Conservation (phyloP, 2,113 vertebrate genomes). For the Chaetodon auriga region DNA sequence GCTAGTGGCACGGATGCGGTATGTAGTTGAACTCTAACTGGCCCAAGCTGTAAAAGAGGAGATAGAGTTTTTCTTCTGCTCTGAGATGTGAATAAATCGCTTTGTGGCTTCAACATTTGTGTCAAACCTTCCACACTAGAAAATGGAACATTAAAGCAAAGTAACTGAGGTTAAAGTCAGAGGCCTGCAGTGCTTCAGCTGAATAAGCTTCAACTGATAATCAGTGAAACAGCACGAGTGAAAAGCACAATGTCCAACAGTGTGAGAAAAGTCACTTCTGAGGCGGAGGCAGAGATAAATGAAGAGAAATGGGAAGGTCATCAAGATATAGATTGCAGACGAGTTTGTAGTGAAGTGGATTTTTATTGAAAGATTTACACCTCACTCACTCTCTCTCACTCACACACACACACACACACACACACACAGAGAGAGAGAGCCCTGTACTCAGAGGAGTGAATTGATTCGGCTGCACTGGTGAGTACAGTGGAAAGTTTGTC, state of each 20-base stretch:
- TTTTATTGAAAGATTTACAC: not conserved
- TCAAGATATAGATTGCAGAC: not conserved
- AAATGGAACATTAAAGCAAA: not conserved
- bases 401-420: not conserved
- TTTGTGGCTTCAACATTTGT: not conserved
- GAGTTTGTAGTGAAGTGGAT: not conserved
- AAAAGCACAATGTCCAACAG: not conserved
- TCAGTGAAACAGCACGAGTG: not conserved
- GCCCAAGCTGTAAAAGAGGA: not conserved
- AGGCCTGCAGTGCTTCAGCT: not conserved
- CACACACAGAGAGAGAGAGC: not conserved
- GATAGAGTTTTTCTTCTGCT: not conserved
- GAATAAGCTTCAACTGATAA: not conserved
- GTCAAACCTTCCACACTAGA: not conserved
- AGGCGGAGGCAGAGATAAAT: not conserved
- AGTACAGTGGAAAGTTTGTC: conserved; percentile 29
- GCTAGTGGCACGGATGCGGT: not conserved
- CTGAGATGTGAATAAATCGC: not conserved
- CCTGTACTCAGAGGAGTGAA: conserved; percentile 18
- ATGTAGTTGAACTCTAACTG: not conserved
- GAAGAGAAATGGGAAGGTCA: not conserved
- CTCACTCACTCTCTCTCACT: not conserved
- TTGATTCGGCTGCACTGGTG: conserved; percentile 34
- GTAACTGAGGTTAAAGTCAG: not conserved
- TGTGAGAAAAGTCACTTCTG: not conserved